Conservation (phyloP, 2,113 vertebrate species). For the Sebastes schlegelii region DNA sequence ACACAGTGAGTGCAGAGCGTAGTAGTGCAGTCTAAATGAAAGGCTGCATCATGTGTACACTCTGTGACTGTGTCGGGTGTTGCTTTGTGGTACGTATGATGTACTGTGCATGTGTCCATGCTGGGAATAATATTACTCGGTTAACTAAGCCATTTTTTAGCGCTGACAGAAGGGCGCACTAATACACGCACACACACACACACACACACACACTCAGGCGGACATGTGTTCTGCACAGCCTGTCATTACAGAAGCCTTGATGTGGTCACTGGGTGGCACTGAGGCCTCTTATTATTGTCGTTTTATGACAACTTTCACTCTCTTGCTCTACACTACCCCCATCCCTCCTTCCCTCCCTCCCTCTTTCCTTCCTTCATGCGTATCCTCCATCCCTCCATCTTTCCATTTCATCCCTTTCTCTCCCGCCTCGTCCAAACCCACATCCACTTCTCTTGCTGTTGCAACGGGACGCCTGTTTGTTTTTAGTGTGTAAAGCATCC, state of each 20-base stretch:
- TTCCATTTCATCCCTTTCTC: conserved; percentile 14
- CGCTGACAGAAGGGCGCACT: conserved; percentile 54
- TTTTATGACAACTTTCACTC: conserved; percentile 83
- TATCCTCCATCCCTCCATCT: background rate
- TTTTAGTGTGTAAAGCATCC: conserved; percentile 70
- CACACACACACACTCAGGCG: conserved; percentile 39
- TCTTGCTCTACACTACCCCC: conserved; percentile 33
- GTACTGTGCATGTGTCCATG: conserved; percentile 39
- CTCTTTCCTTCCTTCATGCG: background rate
- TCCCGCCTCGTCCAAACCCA: conserved; percentile 64
- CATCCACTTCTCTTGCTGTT: conserved; percentile 71
- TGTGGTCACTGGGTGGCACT: conserved; percentile 83
- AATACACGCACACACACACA: conserved; percentile 24
- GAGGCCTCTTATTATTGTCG: conserved; percentile 79
- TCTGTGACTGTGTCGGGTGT: background rate
- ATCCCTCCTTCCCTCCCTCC: conserved; percentile 18
- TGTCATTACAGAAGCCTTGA: conserved; percentile 83
- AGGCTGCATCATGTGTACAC: conserved; percentile 18
- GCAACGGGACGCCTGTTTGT: conserved; percentile 72
- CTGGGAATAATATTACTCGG: conserved; percentile 55
- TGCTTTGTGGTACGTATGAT: conserved; percentile 48
- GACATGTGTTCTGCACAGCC: conserved; percentile 73
- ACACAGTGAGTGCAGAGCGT: background rate
- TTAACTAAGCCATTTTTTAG: conserved; percentile 67
- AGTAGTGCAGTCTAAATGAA: conserved; percentile 16